Base-by-base conservation (phyloP, 30 jellyfish, hydroid and myxozoan genomes). In the Hydractinia echinata region DNA sequence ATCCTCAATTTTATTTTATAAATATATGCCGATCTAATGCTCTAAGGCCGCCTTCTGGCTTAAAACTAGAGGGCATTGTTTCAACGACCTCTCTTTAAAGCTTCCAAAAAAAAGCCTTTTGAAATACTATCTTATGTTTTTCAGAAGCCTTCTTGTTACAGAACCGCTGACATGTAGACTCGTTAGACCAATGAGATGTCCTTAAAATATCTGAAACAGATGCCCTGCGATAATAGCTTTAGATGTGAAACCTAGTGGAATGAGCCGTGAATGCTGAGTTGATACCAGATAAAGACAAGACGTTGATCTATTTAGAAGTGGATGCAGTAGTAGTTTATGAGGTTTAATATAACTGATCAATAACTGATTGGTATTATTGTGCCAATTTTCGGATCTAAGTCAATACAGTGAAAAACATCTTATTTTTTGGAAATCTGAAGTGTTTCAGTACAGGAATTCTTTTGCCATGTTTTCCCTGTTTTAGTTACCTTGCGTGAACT, bases 61-160 rank as follows among this genome's bases (percentile, higher is more conserved):
- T 56, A 56, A 56, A 56, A n/a, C 68, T 56, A 56, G 68, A 56
- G n/a, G 68, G n/a, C 68, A 56, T 56, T 56, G 68, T 56, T 56
- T 56, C 68, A 56, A n/a, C n/a, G 68, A 56, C 68, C 68, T 56
- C 10, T 56, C 68, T 56, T 56, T 56, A 56, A 56, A 56, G 68
- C 68, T 56, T n/a, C 68, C 68, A 10, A 10, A 56, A 56, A n/a
- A n/a, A n/a, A n/a, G n/a, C n/a, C n/a, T n/a, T n/a, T n/a, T n/a
- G n/a, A n/a, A n/a, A n/a, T n/a, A n/a, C 68, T n/a, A 56, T 56
- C 10, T 56, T n/a, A 9, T 56, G 68, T n/a, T 56, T 10, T 9
- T 56, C 68, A 56, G 68, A 56, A 56, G n/a, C n/a, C n/a, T 56
- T 10, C n/a, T 56, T 56, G n/a, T 56, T 56, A 56, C n/a, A 56